Conservation (phyloP, 2,797 vertebrate genomes). For the Anniella stebbinsi region DNA sequence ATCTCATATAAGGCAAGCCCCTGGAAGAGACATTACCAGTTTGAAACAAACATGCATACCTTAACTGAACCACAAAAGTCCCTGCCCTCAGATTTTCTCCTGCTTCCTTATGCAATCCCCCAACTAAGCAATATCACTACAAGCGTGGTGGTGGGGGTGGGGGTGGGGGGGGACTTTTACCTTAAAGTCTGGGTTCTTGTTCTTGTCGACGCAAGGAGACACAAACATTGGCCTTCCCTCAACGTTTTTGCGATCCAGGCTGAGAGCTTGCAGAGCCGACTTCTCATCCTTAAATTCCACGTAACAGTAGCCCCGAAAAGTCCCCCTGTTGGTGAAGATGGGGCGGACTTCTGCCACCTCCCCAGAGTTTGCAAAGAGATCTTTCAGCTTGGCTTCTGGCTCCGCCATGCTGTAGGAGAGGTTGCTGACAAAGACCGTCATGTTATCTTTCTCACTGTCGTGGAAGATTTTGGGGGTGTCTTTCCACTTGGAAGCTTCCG, state of each 20-base stretch:
- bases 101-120: background rate
- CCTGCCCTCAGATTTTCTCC: background rate
- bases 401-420: slow-evolving; percentile 89
- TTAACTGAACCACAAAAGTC: background rate
- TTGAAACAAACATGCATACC: no score
- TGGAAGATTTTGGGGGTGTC: slow-evolving; percentile 78
- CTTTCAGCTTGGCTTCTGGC: slow-evolving; percentile 85
- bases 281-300: slow-evolving; percentile 88
- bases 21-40: no score
- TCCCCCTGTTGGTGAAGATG: slow-evolving; percentile 86
- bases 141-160: no score
- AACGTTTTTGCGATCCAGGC: slow-evolving; percentile 87
- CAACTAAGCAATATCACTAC: no score
- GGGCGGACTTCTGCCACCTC: slow-evolving; percentile 87
- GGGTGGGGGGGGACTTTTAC: no score
- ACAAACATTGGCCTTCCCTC: slow-evolving; percentile 96
- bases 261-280: slow-evolving; percentile 85
- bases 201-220: slow-evolving; percentile 96
- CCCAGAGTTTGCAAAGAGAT: slow-evolving; percentile 88
- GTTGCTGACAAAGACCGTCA: slow-evolving; percentile 96
- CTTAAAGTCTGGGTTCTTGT: slow-evolving; percentile 96
- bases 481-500: slow-evolving; percentile 71
- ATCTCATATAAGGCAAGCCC: background rate
- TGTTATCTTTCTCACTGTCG: slow-evolving; percentile 86
- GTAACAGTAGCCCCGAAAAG: slow-evolving; percentile 93